Evolutionary conservation across 1,140 invertebrate genomes (phyloP), one percentile per base, ranked within the genome.

Genomic region (Drosophila parabipectinata): DNA sequence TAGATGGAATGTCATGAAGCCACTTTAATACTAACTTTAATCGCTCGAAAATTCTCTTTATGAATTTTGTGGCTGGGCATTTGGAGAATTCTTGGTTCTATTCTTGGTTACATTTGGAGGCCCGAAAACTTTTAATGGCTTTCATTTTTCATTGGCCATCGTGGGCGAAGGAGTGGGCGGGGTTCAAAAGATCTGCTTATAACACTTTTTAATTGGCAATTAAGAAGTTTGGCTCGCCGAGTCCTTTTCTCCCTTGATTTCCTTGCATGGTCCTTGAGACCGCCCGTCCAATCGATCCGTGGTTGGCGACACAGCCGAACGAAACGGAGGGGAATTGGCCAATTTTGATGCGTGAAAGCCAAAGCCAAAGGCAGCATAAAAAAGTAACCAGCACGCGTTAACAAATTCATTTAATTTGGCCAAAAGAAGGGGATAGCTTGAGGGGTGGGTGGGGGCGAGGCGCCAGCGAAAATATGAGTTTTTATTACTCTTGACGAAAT

Each of bases 381-480:
- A 68, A 71, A 71, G 64, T 69, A 69, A 71, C 52, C 61, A 75
- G 71, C 78, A 73, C 78, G 82, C 82, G 74, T 85, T 85, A 87
- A 82, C 71, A 76, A 87, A 87, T 79, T 87, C 83, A 87, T 87
- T 87, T 87, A 87, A 81, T 85, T 85, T 85, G 82, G 60, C 57
- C 56, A 61, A 75, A 57, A 47, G 5, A 9, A 26, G 48, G 34
- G 26, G 37, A 21, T 1, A 41, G 41, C 4, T 24, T 9, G 7
- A 39, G 62, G 9, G n/a, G 32, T 32, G 7, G 30, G 30, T 21
- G 10, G 18, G 18, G 18, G 18, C 18, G 9, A 41, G 68, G 68
- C 62, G 55, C 61, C 64, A 87, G 79, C 69, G 72, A 88, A 87
- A 85, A 85, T 85, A 87, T 87, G 74, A 82, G 83, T 87, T 85